These are phyloP conservation scores for Lasius platythorax DNA, from an alignment of 2,888 invertebrate genomes.

Conservation along the genomic window DNA sequence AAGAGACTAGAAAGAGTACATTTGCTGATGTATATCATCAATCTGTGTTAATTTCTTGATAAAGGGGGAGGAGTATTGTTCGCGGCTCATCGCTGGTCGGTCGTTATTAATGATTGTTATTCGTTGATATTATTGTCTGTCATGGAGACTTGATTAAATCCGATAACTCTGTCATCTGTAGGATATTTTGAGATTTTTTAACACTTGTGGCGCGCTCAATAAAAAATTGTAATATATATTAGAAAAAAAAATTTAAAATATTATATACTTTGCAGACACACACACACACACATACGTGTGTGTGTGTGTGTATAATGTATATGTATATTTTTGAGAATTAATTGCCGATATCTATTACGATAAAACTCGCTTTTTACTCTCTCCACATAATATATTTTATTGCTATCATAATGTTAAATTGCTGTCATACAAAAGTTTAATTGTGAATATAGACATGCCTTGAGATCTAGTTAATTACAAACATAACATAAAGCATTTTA, in stretches of 20 bases:
- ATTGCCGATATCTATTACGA: background rate
- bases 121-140: constrained; percentile 14
- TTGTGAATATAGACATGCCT: background rate
- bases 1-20: background rate
- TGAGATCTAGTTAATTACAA: background rate
- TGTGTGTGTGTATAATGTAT: no score
- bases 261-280: no score
- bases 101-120: constrained; percentile 38
- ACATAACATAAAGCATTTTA: background rate
- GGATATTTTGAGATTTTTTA: constrained; percentile 15
- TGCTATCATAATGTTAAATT: background rate
- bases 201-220: background rate
- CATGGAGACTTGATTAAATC: constrained; percentile 9
- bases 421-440: background rate
- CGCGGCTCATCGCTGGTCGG: background rate
- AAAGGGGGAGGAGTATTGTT: constrained; percentile 4
- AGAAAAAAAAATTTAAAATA: background rate
- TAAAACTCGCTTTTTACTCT: background rate
- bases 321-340: background rate
- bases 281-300: no score
- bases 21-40: background rate
- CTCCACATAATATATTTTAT: background rate
- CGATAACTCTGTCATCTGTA: background rate
- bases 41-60: constrained; percentile 31
- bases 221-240: background rate